Percentiles rank a stretch among this genome's conserved stretches.
Conservation (phyloP, 2,888 invertebrate genomes). For the Amiota mariae region DNA sequence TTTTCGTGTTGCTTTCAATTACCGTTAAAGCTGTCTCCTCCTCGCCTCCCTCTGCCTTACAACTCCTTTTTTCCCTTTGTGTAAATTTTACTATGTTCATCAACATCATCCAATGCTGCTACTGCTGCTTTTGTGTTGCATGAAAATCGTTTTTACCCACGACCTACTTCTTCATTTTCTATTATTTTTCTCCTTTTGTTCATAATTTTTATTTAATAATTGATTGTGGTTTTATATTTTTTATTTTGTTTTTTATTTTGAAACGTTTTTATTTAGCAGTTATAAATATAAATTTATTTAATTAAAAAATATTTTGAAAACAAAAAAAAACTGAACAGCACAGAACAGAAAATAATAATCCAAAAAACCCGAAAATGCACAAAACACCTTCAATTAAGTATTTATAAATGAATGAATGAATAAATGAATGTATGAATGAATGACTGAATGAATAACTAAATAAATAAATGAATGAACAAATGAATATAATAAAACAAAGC, state of each 20-base stretch:
- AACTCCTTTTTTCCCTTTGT: too few relatives aligned
- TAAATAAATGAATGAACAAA: neutral
- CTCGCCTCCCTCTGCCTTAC: too few relatives aligned
- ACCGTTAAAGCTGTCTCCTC: conserved; percentile 1
- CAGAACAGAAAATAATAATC: too few relatives aligned
- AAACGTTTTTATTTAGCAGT: too few relatives aligned
- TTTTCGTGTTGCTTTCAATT: conserved; percentile 39
- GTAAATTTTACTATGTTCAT: too few relatives aligned
- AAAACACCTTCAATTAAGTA: conserved; percentile 12
- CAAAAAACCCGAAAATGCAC: neutral
- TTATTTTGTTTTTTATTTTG: neutral
- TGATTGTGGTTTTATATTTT: neutral
- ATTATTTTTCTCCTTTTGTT: neutral
- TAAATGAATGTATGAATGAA: neutral
- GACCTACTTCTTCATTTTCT: neutral
- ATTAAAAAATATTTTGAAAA: neutral
- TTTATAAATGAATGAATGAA: conserved; percentile 8
- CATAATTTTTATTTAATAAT: conserved; percentile 9
- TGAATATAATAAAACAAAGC: neutral
- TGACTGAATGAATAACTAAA: neutral
- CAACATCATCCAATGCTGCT: too few relatives aligned
- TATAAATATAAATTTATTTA: too few relatives aligned
- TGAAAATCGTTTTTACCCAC: neutral
- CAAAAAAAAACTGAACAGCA: neutral
- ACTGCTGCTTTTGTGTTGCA: too few relatives aligned